A percentile compares a stretch with the other conserved stretches of the same genome.
phyloP scores from a whole-genome alignment of 2,888 invertebrate genomes.

The Drosophila mettleri region DNA sequence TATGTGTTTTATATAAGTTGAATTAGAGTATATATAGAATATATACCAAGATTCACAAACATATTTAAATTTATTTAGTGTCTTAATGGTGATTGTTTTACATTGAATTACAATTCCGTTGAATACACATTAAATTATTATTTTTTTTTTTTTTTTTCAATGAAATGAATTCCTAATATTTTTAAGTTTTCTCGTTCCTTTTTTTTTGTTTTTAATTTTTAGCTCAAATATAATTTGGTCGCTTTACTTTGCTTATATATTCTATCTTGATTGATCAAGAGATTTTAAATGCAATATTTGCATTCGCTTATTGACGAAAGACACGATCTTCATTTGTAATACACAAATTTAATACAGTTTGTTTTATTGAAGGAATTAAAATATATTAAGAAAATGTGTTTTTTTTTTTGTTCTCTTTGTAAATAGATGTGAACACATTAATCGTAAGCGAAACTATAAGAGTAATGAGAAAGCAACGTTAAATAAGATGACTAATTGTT shows the following conservation, averaged over 20 bases:
- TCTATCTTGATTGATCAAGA: slow-evolving; percentile 13
- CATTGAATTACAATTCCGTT: slow-evolving; percentile 40
- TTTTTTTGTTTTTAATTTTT: slow-evolving; percentile 21
- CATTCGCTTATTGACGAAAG: slow-evolving; percentile 52
- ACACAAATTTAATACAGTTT: slow-evolving; percentile 68
- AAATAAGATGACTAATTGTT: slow-evolving; percentile 50
- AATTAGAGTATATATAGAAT: background rate
- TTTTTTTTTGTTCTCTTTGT: slow-evolving; percentile 13
- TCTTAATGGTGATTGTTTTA: slow-evolving; percentile 26
- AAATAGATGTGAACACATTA: slow-evolving; percentile 45
- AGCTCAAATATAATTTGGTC: slow-evolving; percentile 60
- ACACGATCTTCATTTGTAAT: slow-evolving; percentile 50
- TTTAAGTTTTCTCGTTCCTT: slow-evolving; percentile 34
- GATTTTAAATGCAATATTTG: slow-evolving; percentile 39
- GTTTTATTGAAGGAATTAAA: slow-evolving; percentile 56
- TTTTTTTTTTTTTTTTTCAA: slow-evolving; percentile 2
- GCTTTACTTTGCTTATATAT: slow-evolving; percentile 19
- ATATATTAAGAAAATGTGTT: slow-evolving; percentile 21
- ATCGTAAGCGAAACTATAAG: slow-evolving; percentile 20
- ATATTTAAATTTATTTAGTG: slow-evolving; percentile 39
- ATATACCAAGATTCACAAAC: slow-evolving; percentile 23
- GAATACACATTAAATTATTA: slow-evolving; percentile 33
- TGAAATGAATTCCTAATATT: slow-evolving; percentile 36
- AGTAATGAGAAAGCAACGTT: slow-evolving; percentile 28
- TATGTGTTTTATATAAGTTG: background rate